Evolutionary conservation across 1,140 invertebrate genomes (phyloP).

Genomic region (Trachymyrmex septentrionalis): DNA sequence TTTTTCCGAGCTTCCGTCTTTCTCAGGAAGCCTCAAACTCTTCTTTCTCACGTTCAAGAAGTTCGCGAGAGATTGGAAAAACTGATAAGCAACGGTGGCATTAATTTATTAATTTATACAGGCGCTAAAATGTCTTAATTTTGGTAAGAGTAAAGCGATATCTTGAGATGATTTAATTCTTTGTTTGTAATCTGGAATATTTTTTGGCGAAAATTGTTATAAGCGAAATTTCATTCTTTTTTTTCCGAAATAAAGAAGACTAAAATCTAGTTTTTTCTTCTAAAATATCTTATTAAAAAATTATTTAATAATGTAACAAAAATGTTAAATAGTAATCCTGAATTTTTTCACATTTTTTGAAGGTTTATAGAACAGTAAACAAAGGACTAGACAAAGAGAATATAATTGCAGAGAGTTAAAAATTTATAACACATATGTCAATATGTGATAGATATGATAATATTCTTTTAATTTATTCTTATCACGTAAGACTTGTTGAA

Average conservation of each 20-base stretch:
- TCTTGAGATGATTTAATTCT: not conserved
- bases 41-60: constrained; percentile 44
- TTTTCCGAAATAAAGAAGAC: too few species aligned
- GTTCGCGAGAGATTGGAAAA: constrained; percentile 12
- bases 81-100: not conserved
- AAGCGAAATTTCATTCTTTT: too few species aligned
- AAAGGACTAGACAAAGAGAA: too few species aligned
- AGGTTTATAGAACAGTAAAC: too few species aligned
- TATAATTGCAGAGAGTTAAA: too few species aligned
- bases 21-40: constrained; percentile 6
- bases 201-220: too few species aligned
- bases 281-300: too few species aligned
- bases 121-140: not conserved
- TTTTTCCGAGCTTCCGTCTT: constrained; percentile 10
- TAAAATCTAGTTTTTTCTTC: too few species aligned
- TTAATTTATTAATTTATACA: not conserved
- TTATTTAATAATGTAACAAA: too few species aligned
- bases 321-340: too few species aligned
- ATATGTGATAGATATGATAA: not conserved
- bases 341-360: too few species aligned
- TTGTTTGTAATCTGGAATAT: too few species aligned
- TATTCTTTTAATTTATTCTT: not conserved
- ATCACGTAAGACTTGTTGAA: not conserved
- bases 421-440: not conserved
- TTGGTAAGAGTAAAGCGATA: not conserved